Base-by-base conservation (phyloP, 2,113 vertebrate genomes). In the Rhea pennata region DNA sequence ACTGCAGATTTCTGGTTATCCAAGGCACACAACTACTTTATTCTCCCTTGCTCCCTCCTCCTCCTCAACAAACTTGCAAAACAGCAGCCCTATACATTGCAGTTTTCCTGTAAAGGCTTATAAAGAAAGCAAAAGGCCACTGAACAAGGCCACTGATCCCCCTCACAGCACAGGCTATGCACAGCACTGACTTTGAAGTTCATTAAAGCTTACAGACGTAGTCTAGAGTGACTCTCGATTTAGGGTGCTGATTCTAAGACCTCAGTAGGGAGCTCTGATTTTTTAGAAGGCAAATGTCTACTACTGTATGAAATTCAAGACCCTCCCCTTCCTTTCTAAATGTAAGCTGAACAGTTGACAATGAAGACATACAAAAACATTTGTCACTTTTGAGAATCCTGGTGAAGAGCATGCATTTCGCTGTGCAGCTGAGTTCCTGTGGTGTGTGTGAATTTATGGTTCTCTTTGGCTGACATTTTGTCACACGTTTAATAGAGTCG, bases 1-100 rank as follows among this genome's bases (percentile, higher is more conserved):
- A 88, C 3, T 84, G 75, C 72, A 90, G 82, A 74, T 86, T 81
- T 64, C 73, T 72, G 70, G 42, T 83, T 95, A 87, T 51, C 75
- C 15, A 15, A 86, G 61, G 46, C 56, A 73, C 46, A 23, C 6
- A 31, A 51, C 27, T 88, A 75, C 64, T 83, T 93, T 76, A 50
- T 88, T n/a, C 51, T 88, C 54, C 31, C 23, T 78, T 0, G 0
- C 22, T 84, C 80, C 29, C 39, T 82, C 44, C 36, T 84, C 61
- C 61, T 17, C 58, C 78, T 66, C 64, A 75, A 66, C 15, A 73
- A 59, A 64, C 67, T 29, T 33, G 58, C 59, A 70, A 44, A 86
- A 75, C 75, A 83, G 78, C 84, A 90, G 83, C 72, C 12, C 40
- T 46, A 27, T 64, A n/a, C 46, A 66, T 29, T 2, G 2, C 65